Evolutionary conservation across 2,797 vertebrate species (phyloP), one percentile per base, ranked within the genome.

Genomic region (Pogonophryne albipinna): DNA sequence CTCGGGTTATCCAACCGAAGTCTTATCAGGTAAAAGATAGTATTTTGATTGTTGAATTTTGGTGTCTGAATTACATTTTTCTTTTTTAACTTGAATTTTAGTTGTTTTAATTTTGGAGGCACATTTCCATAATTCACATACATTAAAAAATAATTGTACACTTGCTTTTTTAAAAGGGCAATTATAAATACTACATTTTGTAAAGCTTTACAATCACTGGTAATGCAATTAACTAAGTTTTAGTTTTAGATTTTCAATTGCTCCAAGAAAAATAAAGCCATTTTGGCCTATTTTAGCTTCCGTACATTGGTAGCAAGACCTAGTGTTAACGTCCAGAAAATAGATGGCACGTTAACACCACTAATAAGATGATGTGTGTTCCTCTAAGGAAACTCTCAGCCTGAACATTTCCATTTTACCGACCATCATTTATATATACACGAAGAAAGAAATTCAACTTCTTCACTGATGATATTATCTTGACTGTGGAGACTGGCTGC

Each of bases 281-380:
- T 50, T 42, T 45, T 31, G 15, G 34, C 44, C 44, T 61, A 23
- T 61, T 64, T 65, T 56, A 44, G 41, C 65, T 61, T 59, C 34
- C 2, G 0, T 38, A 51, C 14, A 0, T 44, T 46, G 20, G 47
- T 49, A 45, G 62, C 52, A 61, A 59, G 13, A 62, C 15, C 10
- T n/a, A 12, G 16, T 61, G 47, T 56, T 15, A 38, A 34, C 1
- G 1, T 58, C 57, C 3, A 64, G 56, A 61, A 71, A 46, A 52
- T 31, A 51, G 52, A 31, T 60, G 3, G 2, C 15, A 58, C 0
- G 3, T 41, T 47, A 58, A 64, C 45, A 6, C 31, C 61, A 56
- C 16, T 56, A 31, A 58, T 57, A n/a, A 42, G 15, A 34, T 10
- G 19, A 19, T 19, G 10, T 70, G 41, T 62, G 50, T 6, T 6